Evolutionary conservation across 2,113 vertebrate species (phyloP).

Genomic region (Coptodon bakossiorum): DNA sequence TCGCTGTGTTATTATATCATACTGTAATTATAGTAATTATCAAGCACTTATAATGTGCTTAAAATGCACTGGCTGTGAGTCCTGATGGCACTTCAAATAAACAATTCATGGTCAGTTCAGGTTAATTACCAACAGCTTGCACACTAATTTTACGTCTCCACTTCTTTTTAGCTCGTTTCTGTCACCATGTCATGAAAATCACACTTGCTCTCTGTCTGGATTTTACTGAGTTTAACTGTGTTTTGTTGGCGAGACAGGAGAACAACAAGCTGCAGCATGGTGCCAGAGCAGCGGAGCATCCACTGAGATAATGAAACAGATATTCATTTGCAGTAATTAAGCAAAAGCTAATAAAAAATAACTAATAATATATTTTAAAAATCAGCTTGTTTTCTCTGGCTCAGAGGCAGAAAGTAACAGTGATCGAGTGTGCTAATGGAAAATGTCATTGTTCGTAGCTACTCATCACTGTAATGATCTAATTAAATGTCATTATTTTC

Average conservation of each 20-base stretch:
- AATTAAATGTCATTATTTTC: background rate
- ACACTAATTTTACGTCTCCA: background rate
- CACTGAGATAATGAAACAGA: background rate
- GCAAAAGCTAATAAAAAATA: background rate
- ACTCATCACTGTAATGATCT: background rate
- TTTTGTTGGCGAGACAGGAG: background rate
- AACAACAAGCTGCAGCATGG: background rate
- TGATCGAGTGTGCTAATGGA: background rate
- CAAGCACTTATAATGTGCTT: background rate
- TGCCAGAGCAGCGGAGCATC: background rate
- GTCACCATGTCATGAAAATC: background rate
- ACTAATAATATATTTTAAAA: background rate
- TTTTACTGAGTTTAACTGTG: background rate
- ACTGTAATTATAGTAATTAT: slow-evolving; percentile 9
- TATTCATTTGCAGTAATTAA: background rate
- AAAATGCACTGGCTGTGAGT: background rate
- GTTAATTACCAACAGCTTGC: background rate
- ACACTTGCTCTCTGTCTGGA: background rate
- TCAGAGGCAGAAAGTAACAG: background rate
- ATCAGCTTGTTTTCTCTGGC: background rate
- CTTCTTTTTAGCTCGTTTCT: background rate
- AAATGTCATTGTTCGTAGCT: background rate
- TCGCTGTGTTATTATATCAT: background rate
- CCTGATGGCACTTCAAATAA: background rate
- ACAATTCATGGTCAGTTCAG: background rate